Percentiles rank a stretch among this genome's conserved stretches.
Evolutionary conservation across 2,797 vertebrate species (phyloP).

Genomic region (Tolypeutes matacus): DNA sequence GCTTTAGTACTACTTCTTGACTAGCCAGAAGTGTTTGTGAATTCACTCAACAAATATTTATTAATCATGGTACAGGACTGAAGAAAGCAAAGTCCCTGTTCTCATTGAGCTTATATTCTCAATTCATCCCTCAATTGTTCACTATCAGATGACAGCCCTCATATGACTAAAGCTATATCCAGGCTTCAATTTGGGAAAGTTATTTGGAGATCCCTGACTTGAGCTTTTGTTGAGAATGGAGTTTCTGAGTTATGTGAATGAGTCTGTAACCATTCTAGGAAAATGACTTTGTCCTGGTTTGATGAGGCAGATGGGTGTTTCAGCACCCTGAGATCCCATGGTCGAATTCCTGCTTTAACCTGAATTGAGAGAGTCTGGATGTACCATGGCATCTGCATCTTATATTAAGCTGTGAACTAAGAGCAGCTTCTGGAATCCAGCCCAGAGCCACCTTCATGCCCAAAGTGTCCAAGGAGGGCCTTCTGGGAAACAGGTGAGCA

Average conservation of each 20-base stretch:
- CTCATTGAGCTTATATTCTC: not conserved
- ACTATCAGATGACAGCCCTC: not conserved
- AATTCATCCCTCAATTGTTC: not conserved
- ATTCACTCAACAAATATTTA: constrained; percentile 6
- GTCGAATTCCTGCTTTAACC: not conserved
- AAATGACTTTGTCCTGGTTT: not conserved
- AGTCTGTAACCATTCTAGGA: not conserved
- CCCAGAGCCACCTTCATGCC: not conserved
- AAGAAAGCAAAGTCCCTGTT: not conserved
- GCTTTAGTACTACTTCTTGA: not conserved
- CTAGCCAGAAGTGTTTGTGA: not conserved
- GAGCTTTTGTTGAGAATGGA: not conserved
- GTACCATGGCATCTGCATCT: not conserved
- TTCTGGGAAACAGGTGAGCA: not conserved
- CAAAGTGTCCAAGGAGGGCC: not conserved
- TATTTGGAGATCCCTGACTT: not conserved
- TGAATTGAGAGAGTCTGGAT: not conserved
- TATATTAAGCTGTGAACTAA: not conserved
- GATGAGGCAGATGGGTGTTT: not conserved
- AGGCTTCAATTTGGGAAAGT: not conserved
- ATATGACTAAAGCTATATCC: not conserved
- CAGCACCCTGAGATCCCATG: not conserved
- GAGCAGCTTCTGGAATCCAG: not conserved
- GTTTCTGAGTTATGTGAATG: constrained; percentile 17
- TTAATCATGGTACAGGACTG: not conserved